phyloP scores from a whole-genome alignment of 2,113 vertebrate genomes.

The Aldabrachelys gigantea region DNA sequence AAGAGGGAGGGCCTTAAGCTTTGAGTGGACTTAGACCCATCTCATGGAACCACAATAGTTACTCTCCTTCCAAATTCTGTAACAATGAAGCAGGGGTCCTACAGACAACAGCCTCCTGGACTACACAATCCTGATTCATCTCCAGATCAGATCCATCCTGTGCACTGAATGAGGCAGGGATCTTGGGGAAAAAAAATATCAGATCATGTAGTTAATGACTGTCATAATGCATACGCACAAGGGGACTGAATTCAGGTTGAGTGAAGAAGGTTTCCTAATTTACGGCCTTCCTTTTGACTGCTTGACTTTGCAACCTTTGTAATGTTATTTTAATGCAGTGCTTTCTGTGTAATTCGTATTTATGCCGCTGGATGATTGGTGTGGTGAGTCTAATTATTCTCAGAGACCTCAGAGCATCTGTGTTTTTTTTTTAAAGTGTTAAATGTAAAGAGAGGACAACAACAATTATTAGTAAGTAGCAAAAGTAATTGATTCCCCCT shows the following conservation, averaged over 20 bases:
- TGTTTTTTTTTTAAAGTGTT: background rate
- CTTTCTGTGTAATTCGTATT: background rate
- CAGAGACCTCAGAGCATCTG: background rate
- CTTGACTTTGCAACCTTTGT: background rate
- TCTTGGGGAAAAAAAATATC: background rate
- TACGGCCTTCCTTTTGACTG: background rate
- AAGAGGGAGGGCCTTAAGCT: background rate
- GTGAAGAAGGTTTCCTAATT: constrained; percentile 20
- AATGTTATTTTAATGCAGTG: background rate
- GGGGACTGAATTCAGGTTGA: background rate
- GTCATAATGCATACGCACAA: background rate
- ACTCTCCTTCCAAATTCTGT: background rate
- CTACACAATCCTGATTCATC: background rate
- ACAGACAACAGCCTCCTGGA: background rate
- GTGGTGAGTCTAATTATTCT: background rate
- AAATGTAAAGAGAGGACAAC: background rate
- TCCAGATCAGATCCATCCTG: constrained; percentile 23
- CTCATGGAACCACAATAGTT: background rate
- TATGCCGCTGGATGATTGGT: background rate
- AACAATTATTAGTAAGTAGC: background rate
- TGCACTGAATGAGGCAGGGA: constrained; percentile 18
- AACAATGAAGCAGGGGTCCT: background rate
- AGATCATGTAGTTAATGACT: constrained; percentile 7
- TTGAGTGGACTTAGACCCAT: background rate
- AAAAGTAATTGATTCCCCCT: background rate